Base-by-base conservation (phyloP, 2,888 invertebrate species). In the Synanthedon formicaeformis region DNA sequence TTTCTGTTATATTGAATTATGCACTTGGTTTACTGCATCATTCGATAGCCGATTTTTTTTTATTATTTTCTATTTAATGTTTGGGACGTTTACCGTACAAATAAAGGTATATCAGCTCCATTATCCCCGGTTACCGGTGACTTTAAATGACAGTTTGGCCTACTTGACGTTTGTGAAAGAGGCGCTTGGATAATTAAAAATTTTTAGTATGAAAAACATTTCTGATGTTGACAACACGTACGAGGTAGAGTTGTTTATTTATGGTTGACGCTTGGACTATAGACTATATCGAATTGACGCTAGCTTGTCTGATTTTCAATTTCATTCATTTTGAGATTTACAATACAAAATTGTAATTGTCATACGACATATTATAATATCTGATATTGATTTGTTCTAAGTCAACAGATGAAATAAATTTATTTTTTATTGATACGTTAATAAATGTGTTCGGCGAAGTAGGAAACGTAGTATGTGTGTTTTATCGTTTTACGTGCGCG, bases 181-280 rank as follows among this genome's bases (percentile, higher is more conserved):
- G n/a, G n/a, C n/a, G n/a, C n/a, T n/a, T n/a, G n/a, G 4, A 23
- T 23, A 23, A 23, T 5, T 23, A 23, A 23, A 4, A 34, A 10
- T 10, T 10, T 2, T 34, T 1, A 10, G 8, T 10, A 34, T 0
- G 6, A 10, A 34, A 34, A 34, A 10, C 5, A 34, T 34, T 34
- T 34, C 10, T 34, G 34, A 34, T 34, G 34, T 10, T 34, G 34
- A 10, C 34, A 34, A 34, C 34, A 34, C 34, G 0, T 16, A 3
- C n/a, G n/a, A 3, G 4, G 4, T 34, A 34, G 34, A 34, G 34
- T 34, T 10, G 34, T 10, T 34, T 34, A 34, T 82, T 79, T 82
- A 79, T 65, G 81, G 79, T 83, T 81, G 81, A 82, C 79, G 81
- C 82, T 75, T 81, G 77, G 79, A 78, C 74, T 78, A 79, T 76